A percentile compares a stretch with the other conserved stretches of the same genome.
These are phyloP conservation scores for Ruditapes philippinarum DNA, from an alignment of 1,140 invertebrate species.

Conservation along the genomic window DNA sequence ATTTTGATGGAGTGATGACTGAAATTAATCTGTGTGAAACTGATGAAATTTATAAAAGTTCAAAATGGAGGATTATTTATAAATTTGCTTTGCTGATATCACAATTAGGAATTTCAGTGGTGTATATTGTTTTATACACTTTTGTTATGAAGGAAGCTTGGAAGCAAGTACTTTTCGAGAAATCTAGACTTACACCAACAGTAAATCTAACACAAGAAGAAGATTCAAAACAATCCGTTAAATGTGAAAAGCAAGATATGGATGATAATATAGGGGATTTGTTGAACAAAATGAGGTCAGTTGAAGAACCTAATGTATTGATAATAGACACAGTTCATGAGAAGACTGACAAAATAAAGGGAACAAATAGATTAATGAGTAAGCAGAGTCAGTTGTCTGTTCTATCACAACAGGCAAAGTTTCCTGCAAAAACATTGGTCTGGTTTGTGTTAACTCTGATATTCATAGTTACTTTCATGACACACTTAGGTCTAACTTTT, in stretches of 20 bases:
- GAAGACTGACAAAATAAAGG: too few species aligned
- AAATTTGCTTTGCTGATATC: conserved; percentile 6
- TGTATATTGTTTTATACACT: neutral
- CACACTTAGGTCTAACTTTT: conserved; percentile 17
- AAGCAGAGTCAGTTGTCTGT: neutral
- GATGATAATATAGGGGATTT: neutral
- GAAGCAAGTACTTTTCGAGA: conserved; percentile 13
- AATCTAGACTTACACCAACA: too few species aligned
- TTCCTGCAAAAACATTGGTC: conserved; percentile 46
- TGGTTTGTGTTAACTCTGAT: conserved; percentile 56
- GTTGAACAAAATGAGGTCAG: too few species aligned
- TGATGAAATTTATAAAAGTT: neutral
- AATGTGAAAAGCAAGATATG: conserved; percentile 2
- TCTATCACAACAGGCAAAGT: neutral
- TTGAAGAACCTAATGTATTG: too few species aligned
- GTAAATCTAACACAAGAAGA: too few species aligned
- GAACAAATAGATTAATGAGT: neutral
- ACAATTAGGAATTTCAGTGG: conserved; percentile 1
- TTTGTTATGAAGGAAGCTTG: conserved; percentile 20
- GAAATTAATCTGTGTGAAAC: conserved; percentile 14
- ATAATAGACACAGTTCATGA: too few species aligned
- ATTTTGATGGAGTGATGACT: neutral
- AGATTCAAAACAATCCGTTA: too few species aligned
- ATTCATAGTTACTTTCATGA: conserved; percentile 36
- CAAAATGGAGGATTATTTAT: conserved; percentile 11